Percentiles rank a stretch among this genome's conserved stretches.
Evolutionary conservation across 2,113 vertebrate genomes (phyloP).

Genomic region (Mastomys natalensis): DNA sequence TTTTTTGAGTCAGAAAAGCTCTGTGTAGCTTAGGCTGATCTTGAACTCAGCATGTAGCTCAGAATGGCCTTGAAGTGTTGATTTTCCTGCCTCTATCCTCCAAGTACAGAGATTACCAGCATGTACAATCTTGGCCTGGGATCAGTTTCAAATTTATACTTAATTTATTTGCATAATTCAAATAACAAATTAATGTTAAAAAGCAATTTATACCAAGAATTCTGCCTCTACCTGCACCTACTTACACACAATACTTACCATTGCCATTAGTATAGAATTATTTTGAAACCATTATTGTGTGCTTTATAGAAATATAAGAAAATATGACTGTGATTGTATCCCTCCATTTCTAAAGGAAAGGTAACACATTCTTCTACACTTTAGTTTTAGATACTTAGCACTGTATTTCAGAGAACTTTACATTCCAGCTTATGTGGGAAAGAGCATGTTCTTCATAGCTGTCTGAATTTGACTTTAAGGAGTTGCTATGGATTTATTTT

Average conservation of each 20-base stretch:
- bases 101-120: background rate
- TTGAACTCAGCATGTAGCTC: background rate
- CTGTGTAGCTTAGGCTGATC: background rate
- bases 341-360: background rate
- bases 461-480: background rate
- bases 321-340: background rate
- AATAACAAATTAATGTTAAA: slow-evolving; percentile 29
- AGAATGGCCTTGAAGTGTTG: background rate
- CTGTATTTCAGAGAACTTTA: background rate
- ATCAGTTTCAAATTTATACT: background rate
- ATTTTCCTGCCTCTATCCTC: background rate
- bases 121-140: background rate
- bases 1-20: background rate
- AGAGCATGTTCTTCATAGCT: slow-evolving; percentile 13
- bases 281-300: background rate
- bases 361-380: background rate
- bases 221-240: background rate
- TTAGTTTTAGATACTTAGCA: background rate
- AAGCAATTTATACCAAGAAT: background rate
- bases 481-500: background rate
- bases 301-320: slow-evolving; percentile 23
- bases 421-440: background rate
- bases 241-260: background rate
- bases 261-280: background rate
- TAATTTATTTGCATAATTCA: slow-evolving; percentile 22